Base-by-base conservation (phyloP, 2,797 vertebrate species). In the Todus mexicanus region DNA sequence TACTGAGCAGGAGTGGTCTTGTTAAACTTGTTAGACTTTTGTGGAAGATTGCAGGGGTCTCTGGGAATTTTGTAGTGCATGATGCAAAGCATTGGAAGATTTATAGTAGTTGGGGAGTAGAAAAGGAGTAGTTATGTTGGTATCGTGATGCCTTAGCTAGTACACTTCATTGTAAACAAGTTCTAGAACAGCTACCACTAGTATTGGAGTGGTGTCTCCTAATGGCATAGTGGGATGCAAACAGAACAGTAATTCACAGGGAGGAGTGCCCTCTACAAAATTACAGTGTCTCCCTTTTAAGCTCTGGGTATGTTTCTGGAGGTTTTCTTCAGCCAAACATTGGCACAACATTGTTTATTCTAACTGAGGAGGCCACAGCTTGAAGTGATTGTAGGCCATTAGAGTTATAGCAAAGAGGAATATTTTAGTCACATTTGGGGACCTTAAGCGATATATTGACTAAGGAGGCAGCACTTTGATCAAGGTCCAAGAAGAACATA, bases 201-300 rank as follows among this genome's bases (percentile, higher is more conserved):
- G 42, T 57, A 35, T 59, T 4, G 3, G 82, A 79, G 47, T 37
- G 72, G 65, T 85, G 35, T 83, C 92, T 87, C 18, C 56, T 85
- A 78, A 85, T 82, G 76, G 69, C 61, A 56, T 64, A 73, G 76
- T 90, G 92, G 79, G 69, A 54, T 61, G 61, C 27, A 38, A 69
- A 35, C 43, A 76, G 82, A 85, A 29, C 65, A 87, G 75, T 79
- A 89, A 77, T 83, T 96, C 90, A 63, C 56, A 73, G 85, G 69
- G 79, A 90, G 76, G 83, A 88, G 80, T 61, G 61, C 69, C 38
- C 33, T 77, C 27, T 74, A 7, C 69, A 77, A 91, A 95, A 83
- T 77, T 90, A 91, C 40, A 38, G 7, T 23, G 45, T 86, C 73
- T 90, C 53, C 37, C 45, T 85, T 89, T 84, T 66, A 66, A 80